Evolutionary conservation across 1,140 invertebrate species (phyloP), one percentile per base, ranked within the genome.

Genomic region (Atta texana): DNA sequence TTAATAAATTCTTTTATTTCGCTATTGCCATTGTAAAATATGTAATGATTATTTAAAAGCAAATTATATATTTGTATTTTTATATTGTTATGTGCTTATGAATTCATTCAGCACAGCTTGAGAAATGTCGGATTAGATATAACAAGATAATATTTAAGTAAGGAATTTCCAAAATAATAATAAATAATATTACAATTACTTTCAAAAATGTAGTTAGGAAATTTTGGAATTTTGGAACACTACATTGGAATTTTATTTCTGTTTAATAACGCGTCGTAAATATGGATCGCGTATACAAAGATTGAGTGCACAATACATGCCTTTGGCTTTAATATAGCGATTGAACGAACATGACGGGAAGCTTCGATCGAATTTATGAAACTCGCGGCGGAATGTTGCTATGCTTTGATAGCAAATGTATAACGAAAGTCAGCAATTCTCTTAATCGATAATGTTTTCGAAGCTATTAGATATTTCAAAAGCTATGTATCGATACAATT

Each of bases 381-480:
- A 71, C 16, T 0, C 24, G 59, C 14, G 14, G n/a, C n/a, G 31
- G 14, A 81, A 66, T 51, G 16, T 16, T 21, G 21, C n/a, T 53
- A 14, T 57, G 28, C 63, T 39, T 69, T 55, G 51, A 44, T 71
- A 81, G 51, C 18, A 51, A 81, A 81, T 55, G 16, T 57, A 57
- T 81, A n/a, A 39, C 31, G 51, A 71, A 55, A 57, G 14, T 53
- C 49, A 55, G 63, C 44, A 39, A 44, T 81, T 81, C 53, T 72
- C 66, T 24, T 72, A 57, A 81, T 57, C 49, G 21, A 80, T 80
- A 80, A 39, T 31, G 34, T 28, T 81, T 55, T 55, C 49, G n/a
- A 18, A n/a, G 49, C 34, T 71, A 71, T 81, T 44, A 44, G 39
- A 10, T 72, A 81, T 81, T 81, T 59, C 21, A 44, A 81, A 44